phyloP scores from a whole-genome alignment of 2,888 invertebrate species.

The Esperia sulphurella region DNA sequence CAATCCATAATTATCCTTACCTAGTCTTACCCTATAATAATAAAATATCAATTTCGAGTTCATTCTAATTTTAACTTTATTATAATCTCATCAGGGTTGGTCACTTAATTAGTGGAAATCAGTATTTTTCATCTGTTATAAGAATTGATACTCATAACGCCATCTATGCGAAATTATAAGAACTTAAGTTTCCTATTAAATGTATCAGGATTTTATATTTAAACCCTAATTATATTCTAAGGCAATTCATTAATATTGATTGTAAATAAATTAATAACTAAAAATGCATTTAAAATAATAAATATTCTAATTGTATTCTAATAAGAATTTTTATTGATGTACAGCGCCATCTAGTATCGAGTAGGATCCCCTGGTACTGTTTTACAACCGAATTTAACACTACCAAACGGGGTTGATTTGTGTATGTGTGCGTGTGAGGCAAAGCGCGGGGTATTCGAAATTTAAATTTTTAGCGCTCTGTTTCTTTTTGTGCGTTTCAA shows the following conservation, averaged over 20 bases:
- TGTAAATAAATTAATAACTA: no score
- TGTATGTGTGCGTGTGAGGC: conserved; percentile 17
- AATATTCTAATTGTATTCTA: no score
- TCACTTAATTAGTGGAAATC: no score
- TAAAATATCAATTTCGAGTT: no score
- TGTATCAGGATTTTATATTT: no score
- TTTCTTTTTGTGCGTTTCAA: not conserved
- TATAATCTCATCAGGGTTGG: no score
- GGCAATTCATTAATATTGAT: no score
- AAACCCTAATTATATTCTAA: no score
- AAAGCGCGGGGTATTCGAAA: conserved; percentile 15
- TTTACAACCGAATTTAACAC: conserved; percentile 13
- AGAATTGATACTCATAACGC: conserved; percentile 30
- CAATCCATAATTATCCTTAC: no score
- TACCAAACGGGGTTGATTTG: conserved; percentile 6
- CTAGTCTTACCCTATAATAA: no score
- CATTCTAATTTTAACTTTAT: no score
- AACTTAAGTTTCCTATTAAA: not conserved
- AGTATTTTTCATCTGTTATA: not conserved
- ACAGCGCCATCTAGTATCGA: conserved; percentile 43
- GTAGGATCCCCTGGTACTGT: conserved; percentile 30
- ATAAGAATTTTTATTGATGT: not conserved
- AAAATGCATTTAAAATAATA: no score
- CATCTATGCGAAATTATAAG: conserved; percentile 36
- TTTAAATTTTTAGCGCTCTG: conserved; percentile 10